Evolutionary conservation across 2,797 vertebrate genomes (phyloP).

Genomic region (Typhlichthys subterraneus): DNA sequence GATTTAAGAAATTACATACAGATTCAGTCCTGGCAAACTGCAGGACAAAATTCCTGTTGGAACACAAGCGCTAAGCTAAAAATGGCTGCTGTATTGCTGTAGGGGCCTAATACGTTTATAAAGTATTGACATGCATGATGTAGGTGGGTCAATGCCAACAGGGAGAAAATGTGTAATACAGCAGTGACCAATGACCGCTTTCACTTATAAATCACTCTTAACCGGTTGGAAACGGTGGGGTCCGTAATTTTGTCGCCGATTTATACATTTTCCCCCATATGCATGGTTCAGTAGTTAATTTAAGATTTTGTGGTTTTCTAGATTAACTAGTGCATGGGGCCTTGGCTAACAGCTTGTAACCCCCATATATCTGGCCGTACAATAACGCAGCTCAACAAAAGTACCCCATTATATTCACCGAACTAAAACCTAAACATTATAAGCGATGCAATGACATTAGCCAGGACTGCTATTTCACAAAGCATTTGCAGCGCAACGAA

Average conservation of each 20-base stretch:
- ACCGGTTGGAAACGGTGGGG: constrained; percentile 34
- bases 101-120: constrained; percentile 11
- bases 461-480: neutral
- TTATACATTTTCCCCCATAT: constrained; percentile 6
- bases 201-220: constrained; percentile 49
- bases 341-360: constrained; percentile 62
- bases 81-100: neutral
- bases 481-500: neutral
- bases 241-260: constrained; percentile 26
- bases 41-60: neutral
- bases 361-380: constrained; percentile 55
- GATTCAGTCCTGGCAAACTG: too few relatives aligned
- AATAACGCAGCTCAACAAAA: constrained; percentile 55
- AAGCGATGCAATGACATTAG: constrained; percentile 12
- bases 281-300: constrained; percentile 11
- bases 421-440: constrained; percentile 16
- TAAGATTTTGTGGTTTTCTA: constrained; percentile 39
- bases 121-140: constrained; percentile 25
- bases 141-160: constrained; percentile 58
- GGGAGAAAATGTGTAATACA: constrained; percentile 64
- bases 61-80: neutral
- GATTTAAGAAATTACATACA: constrained; percentile 2
- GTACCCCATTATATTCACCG: constrained; percentile 40
- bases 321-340: constrained; percentile 70
- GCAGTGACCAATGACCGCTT: constrained; percentile 63